Evolutionary conservation across 64 coral and sea anemone genomes (phyloP), one percentile per base, ranked within the genome.

Genomic region (Acropora yongei): DNA sequence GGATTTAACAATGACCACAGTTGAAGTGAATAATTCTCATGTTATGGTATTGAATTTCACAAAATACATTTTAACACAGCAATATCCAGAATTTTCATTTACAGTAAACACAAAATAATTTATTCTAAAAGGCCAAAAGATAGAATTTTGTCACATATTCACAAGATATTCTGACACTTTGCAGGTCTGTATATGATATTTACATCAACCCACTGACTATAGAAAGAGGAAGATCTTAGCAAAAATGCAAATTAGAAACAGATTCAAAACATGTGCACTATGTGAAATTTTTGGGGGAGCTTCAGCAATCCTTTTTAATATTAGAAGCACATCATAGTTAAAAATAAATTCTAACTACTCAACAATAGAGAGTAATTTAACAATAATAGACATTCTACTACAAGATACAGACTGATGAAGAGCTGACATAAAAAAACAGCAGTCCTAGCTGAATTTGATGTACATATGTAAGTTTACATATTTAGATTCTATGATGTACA

Each of bases 11-110:
- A 85, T 71, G 17, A 7, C 20, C 82, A 16, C 30, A 43, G 44
- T 69, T 48, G 18, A 50, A 12, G 30, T 85, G 82, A 85, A 85
- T 85, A n/a, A 42, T 20, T 48, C 65, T 71, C 82, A 85, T 85
- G 44, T 85, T 85, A 71, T 47, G 61, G 82, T 85, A 20, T 85
- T 85, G 49, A 85, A 85, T 85, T 85, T 85, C 82, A 85, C 61
- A 85, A 58, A 85, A 44, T 44, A 30, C 30, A 30, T 30, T 69
- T 85, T 47, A 57, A 69, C 44, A 85, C 19, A 85, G 45, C 61
- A 66, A 61, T 83, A n/a, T 42, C 18, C 0, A 68, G 43, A 69
- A 71, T 85, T 40, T 84, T 71, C 82, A 71, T 17, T 6, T 43
- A 85, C 17, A 16, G 65, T 47, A 71, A 5, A 9, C 10, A 42